Conservation (phyloP, 2,888 invertebrate species). For the Lepeophtheirus nordmannii region DNA sequence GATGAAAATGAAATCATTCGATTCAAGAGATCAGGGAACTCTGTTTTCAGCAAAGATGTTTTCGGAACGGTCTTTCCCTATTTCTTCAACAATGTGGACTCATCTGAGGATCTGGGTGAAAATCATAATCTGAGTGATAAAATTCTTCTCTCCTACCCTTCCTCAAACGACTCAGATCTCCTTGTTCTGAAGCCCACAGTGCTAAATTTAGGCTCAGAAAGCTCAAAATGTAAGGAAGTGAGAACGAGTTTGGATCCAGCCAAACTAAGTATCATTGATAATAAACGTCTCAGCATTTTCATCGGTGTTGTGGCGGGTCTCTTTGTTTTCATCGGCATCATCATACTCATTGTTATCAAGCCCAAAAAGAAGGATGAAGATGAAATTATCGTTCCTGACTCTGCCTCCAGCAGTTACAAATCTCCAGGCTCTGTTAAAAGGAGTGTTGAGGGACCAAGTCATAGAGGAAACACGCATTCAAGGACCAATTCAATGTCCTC, state of each 20-base stretch:
- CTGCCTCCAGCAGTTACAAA: conserved; percentile 2
- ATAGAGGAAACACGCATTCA: neutral
- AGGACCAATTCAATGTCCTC: neutral
- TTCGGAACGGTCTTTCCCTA: neutral
- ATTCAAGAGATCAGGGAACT: neutral
- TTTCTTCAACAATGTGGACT: neutral
- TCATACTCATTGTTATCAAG: conserved; percentile 9
- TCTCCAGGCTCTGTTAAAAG: neutral
- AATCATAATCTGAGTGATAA: neutral
- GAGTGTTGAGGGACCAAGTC: neutral
- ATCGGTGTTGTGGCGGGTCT: conserved; percentile 10
- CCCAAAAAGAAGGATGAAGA: conserved; percentile 11
- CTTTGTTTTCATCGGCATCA: conserved; percentile 12
- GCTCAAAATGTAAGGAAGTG: conserved; percentile 14
- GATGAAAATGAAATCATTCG: conserved; percentile 27
- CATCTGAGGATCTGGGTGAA: neutral
- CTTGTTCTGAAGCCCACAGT: conserved; percentile 7
- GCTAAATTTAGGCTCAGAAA: conserved; percentile 14
- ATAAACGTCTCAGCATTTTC: conserved; percentile 13
- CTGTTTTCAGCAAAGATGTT: neutral
- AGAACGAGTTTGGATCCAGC: conserved; percentile 13
- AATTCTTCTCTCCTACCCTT: conserved; percentile 2
- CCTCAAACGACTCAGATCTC: conserved; percentile 16
- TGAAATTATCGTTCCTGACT: conserved; percentile 4
- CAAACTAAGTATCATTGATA: conserved; percentile 11